Evolutionary conservation across 2,797 vertebrate genomes (phyloP).

Genomic region (Phylloscopus collybita): DNA sequence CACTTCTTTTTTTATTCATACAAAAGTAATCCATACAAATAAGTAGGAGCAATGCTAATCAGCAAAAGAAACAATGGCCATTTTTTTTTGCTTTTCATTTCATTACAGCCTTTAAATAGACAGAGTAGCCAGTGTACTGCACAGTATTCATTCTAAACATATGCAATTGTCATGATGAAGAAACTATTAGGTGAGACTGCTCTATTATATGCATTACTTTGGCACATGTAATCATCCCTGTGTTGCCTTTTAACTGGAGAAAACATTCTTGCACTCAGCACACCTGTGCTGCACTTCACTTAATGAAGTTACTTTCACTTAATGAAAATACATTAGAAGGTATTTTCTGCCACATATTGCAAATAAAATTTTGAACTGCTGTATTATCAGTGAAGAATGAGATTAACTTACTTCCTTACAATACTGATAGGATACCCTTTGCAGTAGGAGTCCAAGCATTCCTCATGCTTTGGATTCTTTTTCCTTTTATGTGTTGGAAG

Average conservation of each 20-base stretch:
- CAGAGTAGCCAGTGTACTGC: neutral
- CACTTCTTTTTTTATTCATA: neutral
- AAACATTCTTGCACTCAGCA: neutral
- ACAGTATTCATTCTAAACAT: neutral
- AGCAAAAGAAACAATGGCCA: neutral
- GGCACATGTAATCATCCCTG: neutral
- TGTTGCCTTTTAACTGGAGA: neutral
- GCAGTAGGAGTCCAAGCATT: neutral
- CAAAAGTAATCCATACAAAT: slow-evolving; percentile 9
- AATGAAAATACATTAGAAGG: neutral
- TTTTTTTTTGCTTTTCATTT: neutral
- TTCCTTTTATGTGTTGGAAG: neutral
- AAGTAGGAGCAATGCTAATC: neutral
- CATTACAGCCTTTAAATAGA: neutral
- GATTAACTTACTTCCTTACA: neutral
- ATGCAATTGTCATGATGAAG: neutral
- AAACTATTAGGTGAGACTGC: neutral
- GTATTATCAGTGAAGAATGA: neutral
- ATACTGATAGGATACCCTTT: neutral
- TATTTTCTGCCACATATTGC: neutral
- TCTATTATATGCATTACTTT: neutral
- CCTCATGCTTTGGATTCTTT: neutral
- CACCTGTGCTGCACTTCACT: neutral
- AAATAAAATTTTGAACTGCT: neutral
- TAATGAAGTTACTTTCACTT: neutral